Conservation (phyloP, 2,888 invertebrate genomes). For the Eilema sororculum region DNA sequence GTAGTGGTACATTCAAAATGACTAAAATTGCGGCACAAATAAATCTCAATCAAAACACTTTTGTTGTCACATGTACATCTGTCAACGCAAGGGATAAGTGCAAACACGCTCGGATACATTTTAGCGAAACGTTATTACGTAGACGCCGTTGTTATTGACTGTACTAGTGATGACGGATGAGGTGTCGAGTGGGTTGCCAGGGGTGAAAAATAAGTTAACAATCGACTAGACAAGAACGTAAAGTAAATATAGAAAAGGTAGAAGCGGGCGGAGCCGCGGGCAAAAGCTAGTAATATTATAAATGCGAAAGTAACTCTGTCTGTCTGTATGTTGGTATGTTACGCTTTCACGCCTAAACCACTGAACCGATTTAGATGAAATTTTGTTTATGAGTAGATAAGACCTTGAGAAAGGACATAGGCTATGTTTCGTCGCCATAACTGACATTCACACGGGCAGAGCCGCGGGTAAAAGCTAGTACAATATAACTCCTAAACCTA, state of each 20-base stretch:
- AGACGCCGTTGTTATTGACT: conserved; percentile 55
- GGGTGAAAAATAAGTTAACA: not conserved
- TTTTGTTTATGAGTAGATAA: too few species aligned
- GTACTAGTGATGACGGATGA: conserved; percentile 43
- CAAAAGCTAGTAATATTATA: too few species aligned
- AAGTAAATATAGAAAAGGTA: not conserved
- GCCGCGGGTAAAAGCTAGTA: too few species aligned
- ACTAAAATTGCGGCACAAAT: not conserved
- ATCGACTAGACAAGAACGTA: not conserved
- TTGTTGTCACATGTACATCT: conserved; percentile 64
- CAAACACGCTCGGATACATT: conserved; percentile 58
- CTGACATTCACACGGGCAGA: too few species aligned
- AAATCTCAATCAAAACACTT: conserved; percentile 44
- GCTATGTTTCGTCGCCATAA: too few species aligned
- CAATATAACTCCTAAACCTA: too few species aligned
- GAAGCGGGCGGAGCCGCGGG: too few species aligned
- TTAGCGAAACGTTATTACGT: conserved; percentile 65
- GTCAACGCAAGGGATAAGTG: conserved; percentile 72
- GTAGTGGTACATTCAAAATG: not conserved
- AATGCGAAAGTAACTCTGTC: too few species aligned
- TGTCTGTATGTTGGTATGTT: too few species aligned
- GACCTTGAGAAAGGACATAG: too few species aligned
- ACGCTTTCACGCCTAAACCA: too few species aligned
- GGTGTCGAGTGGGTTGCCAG: conserved; percentile 37
- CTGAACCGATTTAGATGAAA: too few species aligned